phyloP scores from a whole-genome alignment of 2,113 vertebrate species.

The Otocyon megalotis region DNA sequence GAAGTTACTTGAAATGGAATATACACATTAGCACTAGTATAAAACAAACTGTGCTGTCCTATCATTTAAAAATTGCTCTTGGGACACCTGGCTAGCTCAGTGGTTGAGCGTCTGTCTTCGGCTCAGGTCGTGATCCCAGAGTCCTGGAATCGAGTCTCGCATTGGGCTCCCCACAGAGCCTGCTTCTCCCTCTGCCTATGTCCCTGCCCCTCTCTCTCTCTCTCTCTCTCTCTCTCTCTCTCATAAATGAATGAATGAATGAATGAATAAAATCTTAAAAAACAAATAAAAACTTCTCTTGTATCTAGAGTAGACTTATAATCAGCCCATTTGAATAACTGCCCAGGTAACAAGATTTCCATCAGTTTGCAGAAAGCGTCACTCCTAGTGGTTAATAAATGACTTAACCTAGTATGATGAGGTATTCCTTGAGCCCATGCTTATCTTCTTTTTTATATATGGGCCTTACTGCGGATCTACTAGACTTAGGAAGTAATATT shows the following conservation, averaged over 20 bases:
- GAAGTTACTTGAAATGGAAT: conserved; percentile 21
- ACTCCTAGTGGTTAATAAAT: not conserved
- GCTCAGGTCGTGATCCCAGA: too few relatives aligned
- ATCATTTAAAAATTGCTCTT: not conserved
- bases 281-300: not conserved
- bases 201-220: too few relatives aligned
- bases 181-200: too few relatives aligned
- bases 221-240: too few relatives aligned
- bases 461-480: not conserved
- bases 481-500: not conserved
- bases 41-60: not conserved
- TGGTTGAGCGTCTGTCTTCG: too few relatives aligned
- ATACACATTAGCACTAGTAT: not conserved
- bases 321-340: not conserved
- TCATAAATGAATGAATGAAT: too few relatives aligned
- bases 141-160: too few relatives aligned
- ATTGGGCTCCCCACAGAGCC: too few relatives aligned
- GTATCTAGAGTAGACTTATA: not conserved
- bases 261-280: too few relatives aligned
- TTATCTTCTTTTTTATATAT: not conserved
- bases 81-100: too few relatives aligned
- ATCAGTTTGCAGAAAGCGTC: not conserved
- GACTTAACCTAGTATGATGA: not conserved
- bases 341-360: not conserved
- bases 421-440: not conserved